phyloP scores from a whole-genome alignment of 2,113 vertebrate genomes.

The Oreochromis niloticus region DNA sequence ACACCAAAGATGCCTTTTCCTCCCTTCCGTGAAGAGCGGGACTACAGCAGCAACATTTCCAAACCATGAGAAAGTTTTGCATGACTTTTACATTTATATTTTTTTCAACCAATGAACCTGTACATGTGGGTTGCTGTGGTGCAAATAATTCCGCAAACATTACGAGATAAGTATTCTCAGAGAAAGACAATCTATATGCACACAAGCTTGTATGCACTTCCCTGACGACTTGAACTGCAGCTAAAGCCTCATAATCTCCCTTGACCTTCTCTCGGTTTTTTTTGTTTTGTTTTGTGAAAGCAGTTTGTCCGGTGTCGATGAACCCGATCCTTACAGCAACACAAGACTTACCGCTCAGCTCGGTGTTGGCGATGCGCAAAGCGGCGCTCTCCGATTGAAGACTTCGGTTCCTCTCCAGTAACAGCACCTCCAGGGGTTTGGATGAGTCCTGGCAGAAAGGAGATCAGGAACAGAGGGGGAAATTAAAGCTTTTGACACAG shows the following conservation, averaged over 20 bases:
- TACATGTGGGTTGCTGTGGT: not conserved
- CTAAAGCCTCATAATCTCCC: not conserved
- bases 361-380: constrained; percentile 90
- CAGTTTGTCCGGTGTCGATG: not conserved
- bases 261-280: not conserved
- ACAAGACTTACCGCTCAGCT: constrained; percentile 91
- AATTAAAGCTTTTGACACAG: not conserved
- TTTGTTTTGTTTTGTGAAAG: not conserved
- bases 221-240: constrained; percentile 10
- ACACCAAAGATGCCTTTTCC: not conserved
- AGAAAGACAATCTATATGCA: constrained; percentile 41
- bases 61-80: not conserved
- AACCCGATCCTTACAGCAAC: not conserved
- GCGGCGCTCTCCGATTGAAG: constrained; percentile 93
- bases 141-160: not conserved
- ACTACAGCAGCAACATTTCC: not conserved
- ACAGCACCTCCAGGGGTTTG: constrained; percentile 92
- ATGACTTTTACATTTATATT: not conserved
- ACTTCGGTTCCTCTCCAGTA: constrained; percentile 94
- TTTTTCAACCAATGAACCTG: not conserved
- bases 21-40: not conserved
- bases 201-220: not conserved
- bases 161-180: constrained; percentile 59
- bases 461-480: not conserved
- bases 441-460: constrained; percentile 74